phyloP scores from a whole-genome alignment of 2,113 vertebrate genomes.

The Panurus biarmicus region DNA sequence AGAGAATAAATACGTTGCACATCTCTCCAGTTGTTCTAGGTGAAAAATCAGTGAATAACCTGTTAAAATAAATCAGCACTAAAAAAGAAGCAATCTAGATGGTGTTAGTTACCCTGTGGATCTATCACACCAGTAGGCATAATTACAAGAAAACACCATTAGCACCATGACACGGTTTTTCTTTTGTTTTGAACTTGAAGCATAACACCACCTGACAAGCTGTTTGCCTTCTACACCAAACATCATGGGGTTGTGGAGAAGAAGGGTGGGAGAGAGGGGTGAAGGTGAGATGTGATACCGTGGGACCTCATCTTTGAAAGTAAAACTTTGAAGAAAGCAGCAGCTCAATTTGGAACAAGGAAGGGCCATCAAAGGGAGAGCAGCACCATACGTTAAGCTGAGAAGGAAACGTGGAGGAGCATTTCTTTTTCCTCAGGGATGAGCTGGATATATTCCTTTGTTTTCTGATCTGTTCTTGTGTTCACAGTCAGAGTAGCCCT shows the following conservation, averaged over 20 bases:
- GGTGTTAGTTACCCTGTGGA: conserved; percentile 46
- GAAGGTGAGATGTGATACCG: neutral
- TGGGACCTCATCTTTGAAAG: conserved; percentile 15
- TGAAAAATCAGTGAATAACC: conserved; percentile 36
- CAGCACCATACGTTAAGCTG: neutral
- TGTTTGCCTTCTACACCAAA: conserved; percentile 28
- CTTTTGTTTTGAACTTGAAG: conserved; percentile 35
- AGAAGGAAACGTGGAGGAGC: neutral
- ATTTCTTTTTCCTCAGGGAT: neutral
- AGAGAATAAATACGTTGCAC: neutral
- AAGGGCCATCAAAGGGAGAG: neutral
- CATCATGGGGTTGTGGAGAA: neutral
- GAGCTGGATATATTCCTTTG: conserved; percentile 16
- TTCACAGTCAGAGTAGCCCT: conserved; percentile 6
- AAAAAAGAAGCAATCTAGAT: conserved; percentile 2
- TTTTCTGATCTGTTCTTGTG: conserved; percentile 42
- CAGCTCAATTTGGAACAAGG: conserved; percentile 29
- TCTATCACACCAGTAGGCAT: conserved; percentile 19
- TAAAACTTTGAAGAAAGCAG: conserved; percentile 19
- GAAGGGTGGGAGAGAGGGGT: neutral
- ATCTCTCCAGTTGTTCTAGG: neutral
- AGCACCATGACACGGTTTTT: conserved; percentile 2
- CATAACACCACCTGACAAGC: conserved; percentile 15
- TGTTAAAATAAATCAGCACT: conserved; percentile 41
- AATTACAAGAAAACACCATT: conserved; percentile 48